Conservation (phyloP, 2,888 invertebrate species). For the Lepidocyrtinus sp. region DNA sequence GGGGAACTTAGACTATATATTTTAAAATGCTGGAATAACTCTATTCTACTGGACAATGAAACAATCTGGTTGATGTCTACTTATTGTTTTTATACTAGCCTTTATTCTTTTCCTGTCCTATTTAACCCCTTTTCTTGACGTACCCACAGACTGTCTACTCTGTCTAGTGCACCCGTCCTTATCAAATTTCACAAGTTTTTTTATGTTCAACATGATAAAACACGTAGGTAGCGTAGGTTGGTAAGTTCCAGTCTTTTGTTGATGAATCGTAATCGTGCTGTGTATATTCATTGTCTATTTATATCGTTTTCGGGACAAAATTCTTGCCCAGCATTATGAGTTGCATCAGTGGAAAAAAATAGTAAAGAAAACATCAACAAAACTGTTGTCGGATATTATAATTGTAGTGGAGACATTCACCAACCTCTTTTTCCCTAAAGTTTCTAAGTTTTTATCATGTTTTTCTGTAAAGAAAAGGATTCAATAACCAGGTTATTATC, state of each 20-base stretch:
- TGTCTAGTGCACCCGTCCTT: conserved; percentile 21
- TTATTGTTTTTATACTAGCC: neutral
- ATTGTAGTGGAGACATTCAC: conserved; percentile 23
- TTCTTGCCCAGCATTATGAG: neutral
- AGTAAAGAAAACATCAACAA: neutral
- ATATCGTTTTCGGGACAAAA: conserved; percentile 35
- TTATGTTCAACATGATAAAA: conserved; percentile 32
- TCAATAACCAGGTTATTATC: conserved; percentile 58
- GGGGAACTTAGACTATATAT: neutral
- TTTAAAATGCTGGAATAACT: no score
- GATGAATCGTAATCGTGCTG: neutral
- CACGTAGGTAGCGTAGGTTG: conserved; percentile 5
- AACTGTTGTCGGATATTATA: neutral
- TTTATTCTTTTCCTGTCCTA: neutral
- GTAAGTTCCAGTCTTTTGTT: no score
- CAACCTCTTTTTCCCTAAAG: conserved; percentile 37
- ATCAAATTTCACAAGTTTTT: conserved; percentile 53
- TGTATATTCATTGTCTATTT: neutral
- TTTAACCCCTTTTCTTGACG: conserved; percentile 35
- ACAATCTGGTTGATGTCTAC: conserved; percentile 24
- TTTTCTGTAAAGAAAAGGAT: conserved; percentile 47
- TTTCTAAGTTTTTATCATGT: conserved; percentile 12
- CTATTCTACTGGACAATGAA: conserved; percentile 22
- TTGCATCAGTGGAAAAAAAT: neutral
- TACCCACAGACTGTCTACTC: conserved; percentile 4